These are phyloP conservation scores for Syngnathus typhle DNA, from an alignment of 2,113 vertebrate species.

Conservation along the genomic window DNA sequence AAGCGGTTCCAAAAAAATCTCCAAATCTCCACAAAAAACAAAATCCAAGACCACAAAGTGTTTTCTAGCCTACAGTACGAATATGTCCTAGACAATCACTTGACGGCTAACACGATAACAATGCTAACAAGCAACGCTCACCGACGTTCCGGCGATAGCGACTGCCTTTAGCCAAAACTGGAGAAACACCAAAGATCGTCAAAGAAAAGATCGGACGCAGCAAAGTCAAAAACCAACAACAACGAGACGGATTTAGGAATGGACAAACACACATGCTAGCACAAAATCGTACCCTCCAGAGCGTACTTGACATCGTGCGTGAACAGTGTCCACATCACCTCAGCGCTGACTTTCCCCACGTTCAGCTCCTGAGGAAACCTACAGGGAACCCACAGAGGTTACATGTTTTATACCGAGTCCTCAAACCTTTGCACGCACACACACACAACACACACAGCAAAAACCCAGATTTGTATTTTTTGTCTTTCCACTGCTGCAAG, in stretches of 20 bases:
- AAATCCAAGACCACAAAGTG: no score
- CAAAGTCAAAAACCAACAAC: background rate
- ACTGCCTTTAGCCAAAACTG: conserved; percentile 49
- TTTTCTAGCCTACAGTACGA: no score
- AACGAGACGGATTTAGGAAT: background rate
- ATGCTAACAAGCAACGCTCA: conserved; percentile 38
- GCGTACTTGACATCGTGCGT: conserved; percentile 98
- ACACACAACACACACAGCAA: no score
- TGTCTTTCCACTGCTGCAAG: background rate
- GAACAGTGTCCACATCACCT: conserved; percentile 96
- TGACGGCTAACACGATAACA: background rate
- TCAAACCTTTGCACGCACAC: no score
- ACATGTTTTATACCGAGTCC: background rate
- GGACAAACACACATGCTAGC: background rate
- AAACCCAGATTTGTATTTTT: background rate
- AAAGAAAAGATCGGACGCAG: conserved; percentile 1
- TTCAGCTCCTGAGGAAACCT: conserved; percentile 90
- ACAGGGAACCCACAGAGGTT: background rate
- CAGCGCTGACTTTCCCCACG: conserved; percentile 91
- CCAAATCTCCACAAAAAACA: no score
- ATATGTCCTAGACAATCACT: background rate
- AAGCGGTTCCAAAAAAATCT: background rate
- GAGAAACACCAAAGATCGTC: conserved; percentile 8
- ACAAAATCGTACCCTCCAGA: conserved; percentile 79
- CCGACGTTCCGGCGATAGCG: conserved; percentile 44